Percentiles rank a stretch among this genome's conserved stretches.
These are phyloP conservation scores for Antedon mediterranea DNA, from an alignment of 53 echinoderm and acorn worm species.

Conservation along the genomic window DNA sequence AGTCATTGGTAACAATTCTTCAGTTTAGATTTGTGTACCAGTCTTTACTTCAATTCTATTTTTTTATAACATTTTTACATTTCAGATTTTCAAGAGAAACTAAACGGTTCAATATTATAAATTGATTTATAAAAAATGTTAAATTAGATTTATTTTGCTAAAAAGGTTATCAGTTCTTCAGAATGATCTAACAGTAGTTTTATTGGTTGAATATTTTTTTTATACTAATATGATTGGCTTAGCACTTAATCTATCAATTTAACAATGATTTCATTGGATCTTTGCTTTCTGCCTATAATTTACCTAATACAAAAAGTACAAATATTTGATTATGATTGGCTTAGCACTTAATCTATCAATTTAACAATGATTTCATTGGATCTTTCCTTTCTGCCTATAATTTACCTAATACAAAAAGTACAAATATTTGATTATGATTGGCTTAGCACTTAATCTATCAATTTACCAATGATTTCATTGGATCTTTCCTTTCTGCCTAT, in stretches of 20 bases:
- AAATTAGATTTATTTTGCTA: too few relatives aligned
- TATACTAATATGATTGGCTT: neutral
- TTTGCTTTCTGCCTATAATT: neutral
- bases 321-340: neutral
- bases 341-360: neutral
- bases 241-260: neutral
- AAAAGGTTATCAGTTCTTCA: too few relatives aligned
- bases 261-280: neutral
- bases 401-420: too few relatives aligned
- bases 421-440: neutral
- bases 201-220: neutral
- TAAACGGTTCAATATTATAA: too few relatives aligned
- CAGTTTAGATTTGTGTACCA: too few relatives aligned
- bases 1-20: too few relatives aligned
- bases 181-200: neutral
- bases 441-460: neutral
- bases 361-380: neutral
- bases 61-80: too few relatives aligned
- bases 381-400: neutral
- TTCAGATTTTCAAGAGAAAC: too few relatives aligned
- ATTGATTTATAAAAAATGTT: too few relatives aligned
- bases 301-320: too few relatives aligned
- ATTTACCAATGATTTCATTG: neutral
- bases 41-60: too few relatives aligned
- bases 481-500: neutral